These are phyloP conservation scores for Melanotaenia duboulayi DNA, from an alignment of 2,113 vertebrate species.

Conservation along the genomic window DNA sequence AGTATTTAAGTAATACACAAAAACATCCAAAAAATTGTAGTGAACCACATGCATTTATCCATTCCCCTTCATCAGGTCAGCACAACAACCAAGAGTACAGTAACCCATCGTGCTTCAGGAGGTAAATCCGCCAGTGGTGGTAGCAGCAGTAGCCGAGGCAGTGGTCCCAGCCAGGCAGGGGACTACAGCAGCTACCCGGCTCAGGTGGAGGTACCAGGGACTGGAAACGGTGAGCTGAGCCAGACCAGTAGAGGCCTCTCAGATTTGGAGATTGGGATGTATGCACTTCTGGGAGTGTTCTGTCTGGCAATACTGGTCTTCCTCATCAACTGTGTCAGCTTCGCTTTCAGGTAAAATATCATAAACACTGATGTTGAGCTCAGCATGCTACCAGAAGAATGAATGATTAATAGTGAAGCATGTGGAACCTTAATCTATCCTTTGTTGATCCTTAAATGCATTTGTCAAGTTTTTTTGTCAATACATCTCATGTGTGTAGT, in stretches of 20 bases:
- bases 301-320: slow-evolving; percentile 97
- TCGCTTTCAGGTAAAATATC: slow-evolving; percentile 87
- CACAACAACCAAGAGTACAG: slow-evolving; percentile 82
- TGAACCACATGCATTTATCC: not conserved
- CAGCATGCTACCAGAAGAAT: not conserved
- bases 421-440: no score
- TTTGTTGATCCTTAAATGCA: no score
- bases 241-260: slow-evolving; percentile 88
- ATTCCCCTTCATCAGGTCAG: slow-evolving; percentile 70
- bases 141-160: slow-evolving; percentile 69
- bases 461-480: no score
- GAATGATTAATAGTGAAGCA: not conserved
- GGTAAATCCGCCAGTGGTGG: slow-evolving; percentile 70
- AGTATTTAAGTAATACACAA: not conserved
- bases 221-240: slow-evolving; percentile 85
- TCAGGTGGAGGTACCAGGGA: slow-evolving; percentile 85
- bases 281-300: slow-evolving; percentile 95
- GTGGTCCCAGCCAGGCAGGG: slow-evolving; percentile 78
- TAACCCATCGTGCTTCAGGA: slow-evolving; percentile 76
- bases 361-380: not conserved
- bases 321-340: slow-evolving; percentile 97
- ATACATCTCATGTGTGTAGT: no score
- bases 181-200: slow-evolving; percentile 86
- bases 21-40: not conserved
- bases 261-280: slow-evolving; percentile 98